Conservation (phyloP, 2,888 invertebrate genomes). For the Trichogramma dendrolimi region DNA sequence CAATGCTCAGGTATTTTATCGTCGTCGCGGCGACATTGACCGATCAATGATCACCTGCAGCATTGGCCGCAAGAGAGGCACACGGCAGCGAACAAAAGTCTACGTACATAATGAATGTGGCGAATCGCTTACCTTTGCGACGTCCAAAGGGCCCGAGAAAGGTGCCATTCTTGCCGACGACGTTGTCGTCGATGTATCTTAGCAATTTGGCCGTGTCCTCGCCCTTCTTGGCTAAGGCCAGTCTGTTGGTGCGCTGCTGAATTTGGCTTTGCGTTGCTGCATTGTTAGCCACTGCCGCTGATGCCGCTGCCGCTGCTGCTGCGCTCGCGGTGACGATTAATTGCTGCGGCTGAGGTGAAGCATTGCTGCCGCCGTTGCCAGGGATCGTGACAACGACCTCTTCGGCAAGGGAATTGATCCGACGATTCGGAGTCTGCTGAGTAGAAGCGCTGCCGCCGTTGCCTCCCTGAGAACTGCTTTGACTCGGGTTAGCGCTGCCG, state of each 20-base stretch:
- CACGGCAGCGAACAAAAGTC: too few relatives aligned
- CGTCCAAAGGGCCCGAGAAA: conserved; percentile 81
- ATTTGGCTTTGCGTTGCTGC: not conserved
- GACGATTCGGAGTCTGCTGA: not conserved
- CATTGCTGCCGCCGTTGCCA: not conserved
- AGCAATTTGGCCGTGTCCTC: conserved; percentile 70
- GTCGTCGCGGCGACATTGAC: too few relatives aligned
- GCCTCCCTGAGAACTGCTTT: conserved; percentile 46
- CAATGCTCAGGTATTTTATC: too few relatives aligned
- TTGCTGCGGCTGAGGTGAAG: conserved; percentile 6
- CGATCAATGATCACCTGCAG: not conserved
- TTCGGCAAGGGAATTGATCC: conserved; percentile 19
- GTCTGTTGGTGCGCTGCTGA: conserved; percentile 33
- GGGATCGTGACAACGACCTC: conserved; percentile 11
- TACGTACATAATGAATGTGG: too few relatives aligned
- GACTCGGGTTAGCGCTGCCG: conserved; percentile 36
- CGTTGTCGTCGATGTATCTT: conserved; percentile 74
- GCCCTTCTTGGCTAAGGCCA: conserved; percentile 55
- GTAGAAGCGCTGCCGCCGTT: conserved; percentile 20
- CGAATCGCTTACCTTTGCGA: conserved; percentile 64
- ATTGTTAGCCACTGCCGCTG: conserved; percentile 9
- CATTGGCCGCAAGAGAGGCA: not conserved
- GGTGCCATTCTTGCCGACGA: conserved; percentile 75
- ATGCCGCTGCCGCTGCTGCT: conserved; percentile 1
- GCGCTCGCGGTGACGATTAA: not conserved